phyloP scores from a whole-genome alignment of 2,113 vertebrate species.

The Mixornis gularis region DNA sequence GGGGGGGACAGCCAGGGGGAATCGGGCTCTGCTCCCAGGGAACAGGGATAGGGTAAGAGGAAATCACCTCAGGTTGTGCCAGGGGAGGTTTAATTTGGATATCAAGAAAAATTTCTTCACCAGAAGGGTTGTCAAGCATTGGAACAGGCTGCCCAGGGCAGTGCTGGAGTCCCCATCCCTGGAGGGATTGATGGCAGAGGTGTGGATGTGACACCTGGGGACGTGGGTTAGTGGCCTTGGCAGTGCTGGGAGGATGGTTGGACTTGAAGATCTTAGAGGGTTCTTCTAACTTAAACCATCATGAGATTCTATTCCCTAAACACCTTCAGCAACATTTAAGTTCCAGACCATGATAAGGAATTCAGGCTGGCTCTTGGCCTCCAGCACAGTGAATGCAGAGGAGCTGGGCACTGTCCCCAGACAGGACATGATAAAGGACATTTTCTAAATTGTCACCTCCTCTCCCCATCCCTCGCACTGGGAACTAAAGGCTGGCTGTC shows the following conservation, averaged over 20 bases:
- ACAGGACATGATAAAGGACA: background rate
- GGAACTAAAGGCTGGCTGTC: background rate
- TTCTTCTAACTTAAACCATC: background rate
- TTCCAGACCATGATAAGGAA: background rate
- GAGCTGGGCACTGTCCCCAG: background rate
- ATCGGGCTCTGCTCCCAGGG: accelerated
- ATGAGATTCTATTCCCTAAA: background rate
- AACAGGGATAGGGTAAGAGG: background rate
- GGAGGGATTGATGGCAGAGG: background rate
- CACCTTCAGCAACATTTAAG: background rate
- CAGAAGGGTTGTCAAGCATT: accelerated
- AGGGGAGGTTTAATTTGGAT: background rate
- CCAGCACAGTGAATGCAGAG: background rate
- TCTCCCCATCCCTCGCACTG: background rate
- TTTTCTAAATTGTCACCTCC: background rate
- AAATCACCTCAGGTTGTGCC: accelerated
- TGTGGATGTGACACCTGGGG: background rate
- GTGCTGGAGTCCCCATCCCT: background rate
- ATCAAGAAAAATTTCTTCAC: background rate
- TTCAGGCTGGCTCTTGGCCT: background rate
- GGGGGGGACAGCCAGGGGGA: accelerated
- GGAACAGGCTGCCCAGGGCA: background rate
- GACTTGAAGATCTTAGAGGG: too few relatives aligned
- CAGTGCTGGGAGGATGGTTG: background rate
- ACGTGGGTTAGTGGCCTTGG: background rate